A percentile compares a stretch with the other conserved stretches of the same genome.
Evolutionary conservation across 2,797 vertebrate genomes (phyloP).

Genomic region (Sparidentex hasta): DNA sequence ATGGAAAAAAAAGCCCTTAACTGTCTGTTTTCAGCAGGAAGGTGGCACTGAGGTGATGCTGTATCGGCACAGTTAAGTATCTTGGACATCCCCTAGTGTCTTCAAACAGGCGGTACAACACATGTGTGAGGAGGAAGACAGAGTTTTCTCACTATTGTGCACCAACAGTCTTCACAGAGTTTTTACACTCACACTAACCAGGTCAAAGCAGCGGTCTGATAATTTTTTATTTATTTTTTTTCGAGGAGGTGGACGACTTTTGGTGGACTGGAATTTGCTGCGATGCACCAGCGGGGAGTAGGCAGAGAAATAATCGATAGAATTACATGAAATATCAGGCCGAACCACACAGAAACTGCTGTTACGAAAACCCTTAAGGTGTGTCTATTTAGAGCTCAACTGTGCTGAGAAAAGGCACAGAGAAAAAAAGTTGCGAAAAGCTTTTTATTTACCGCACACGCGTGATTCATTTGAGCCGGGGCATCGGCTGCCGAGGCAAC

Average conservation of each 20-base stretch:
- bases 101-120: slow-evolving; percentile 31
- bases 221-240: background rate
- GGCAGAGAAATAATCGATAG: slow-evolving; percentile 70
- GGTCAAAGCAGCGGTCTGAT: slow-evolving; percentile 44
- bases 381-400: slow-evolving; percentile 57
- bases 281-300: slow-evolving; percentile 31
- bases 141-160: background rate
- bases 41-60: background rate
- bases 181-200: slow-evolving; percentile 37
- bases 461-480: slow-evolving; percentile 54
- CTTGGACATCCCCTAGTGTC: slow-evolving; percentile 51
- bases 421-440: slow-evolving; percentile 25
- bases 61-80: background rate
- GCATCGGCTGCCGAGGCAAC: slow-evolving; percentile 50
- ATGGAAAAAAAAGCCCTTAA: background rate
- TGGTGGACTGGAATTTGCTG: slow-evolving; percentile 31
- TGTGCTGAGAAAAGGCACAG: slow-evolving; percentile 9
- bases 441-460: slow-evolving; percentile 24
- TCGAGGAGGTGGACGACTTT: slow-evolving; percentile 53
- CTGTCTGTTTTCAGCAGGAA: background rate
- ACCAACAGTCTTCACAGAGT: slow-evolving; percentile 3
- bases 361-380: slow-evolving; percentile 53
- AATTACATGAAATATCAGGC: slow-evolving; percentile 55
- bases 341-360: slow-evolving; percentile 30
- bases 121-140: background rate